Percentiles rank a stretch among this genome's conserved stretches.
phyloP scores from a whole-genome alignment of 2,888 invertebrate species.

The Lycocerus yunnanus region DNA sequence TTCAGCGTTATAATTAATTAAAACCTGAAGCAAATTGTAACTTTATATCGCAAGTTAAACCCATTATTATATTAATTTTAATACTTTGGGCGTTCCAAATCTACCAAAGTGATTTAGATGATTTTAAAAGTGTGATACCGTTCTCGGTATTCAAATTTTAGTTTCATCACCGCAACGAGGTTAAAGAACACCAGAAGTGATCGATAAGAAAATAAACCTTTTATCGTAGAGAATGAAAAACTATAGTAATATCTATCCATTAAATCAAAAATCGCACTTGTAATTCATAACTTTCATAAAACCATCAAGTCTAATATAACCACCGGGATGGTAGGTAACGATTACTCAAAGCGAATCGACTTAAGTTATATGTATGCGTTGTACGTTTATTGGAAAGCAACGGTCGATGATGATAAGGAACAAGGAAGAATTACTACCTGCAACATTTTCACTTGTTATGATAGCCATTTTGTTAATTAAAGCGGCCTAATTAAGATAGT shows the following conservation, averaged over 20 bases:
- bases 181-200: too few relatives aligned
- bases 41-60: background rate
- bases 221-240: background rate
- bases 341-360: background rate
- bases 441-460: background rate
- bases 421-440: background rate
- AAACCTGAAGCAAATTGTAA: slow-evolving; percentile 9
- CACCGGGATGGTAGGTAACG: background rate
- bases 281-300: background rate
- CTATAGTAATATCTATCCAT: background rate
- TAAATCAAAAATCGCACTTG: background rate
- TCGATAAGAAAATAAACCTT: background rate
- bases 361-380: too few relatives aligned
- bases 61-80: background rate
- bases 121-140: background rate
- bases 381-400: background rate
- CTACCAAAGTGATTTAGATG: background rate
- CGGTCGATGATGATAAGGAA: background rate
- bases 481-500: background rate
- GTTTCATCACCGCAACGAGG: background rate
- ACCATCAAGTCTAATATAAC: background rate
- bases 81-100: background rate
- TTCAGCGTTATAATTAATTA: slow-evolving; percentile 6
- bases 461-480: background rate
- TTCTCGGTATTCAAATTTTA: background rate